Conservation (phyloP, 2,888 invertebrate genomes). For the Coecobrya sp. region DNA sequence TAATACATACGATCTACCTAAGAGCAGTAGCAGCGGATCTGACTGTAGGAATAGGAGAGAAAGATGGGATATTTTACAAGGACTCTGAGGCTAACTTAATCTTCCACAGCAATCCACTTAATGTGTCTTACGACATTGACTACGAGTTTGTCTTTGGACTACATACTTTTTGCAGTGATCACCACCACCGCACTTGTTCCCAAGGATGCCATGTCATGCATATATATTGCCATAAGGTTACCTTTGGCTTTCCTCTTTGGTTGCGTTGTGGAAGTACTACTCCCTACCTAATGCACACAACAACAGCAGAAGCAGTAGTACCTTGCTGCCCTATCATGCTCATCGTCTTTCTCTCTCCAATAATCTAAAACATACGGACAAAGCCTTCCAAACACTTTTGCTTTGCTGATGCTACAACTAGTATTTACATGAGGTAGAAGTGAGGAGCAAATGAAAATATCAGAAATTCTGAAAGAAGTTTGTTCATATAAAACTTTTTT, state of each 20-base stretch:
- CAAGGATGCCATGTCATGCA: not conserved
- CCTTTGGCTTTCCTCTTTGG: not conserved
- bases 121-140: constrained; percentile 74
- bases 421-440: not conserved
- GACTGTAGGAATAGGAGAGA: not conserved
- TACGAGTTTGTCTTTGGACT: constrained; percentile 67
- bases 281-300: not conserved
- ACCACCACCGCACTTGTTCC: constrained; percentile 26
- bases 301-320: not conserved
- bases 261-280: not conserved
- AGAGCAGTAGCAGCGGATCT: not conserved
- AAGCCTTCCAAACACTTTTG: constrained; percentile 40
- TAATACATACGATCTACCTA: not conserved
- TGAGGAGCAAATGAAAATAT: constrained; percentile 37
- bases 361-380: constrained; percentile 34
- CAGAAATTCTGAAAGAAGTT: constrained; percentile 7
- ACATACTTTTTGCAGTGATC: constrained; percentile 41
- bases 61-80: constrained; percentile 72
- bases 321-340: not conserved
- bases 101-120: constrained; percentile 77
- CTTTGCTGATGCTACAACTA: not conserved
- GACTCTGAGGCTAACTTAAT: constrained; percentile 76
- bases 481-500: constrained; percentile 13
- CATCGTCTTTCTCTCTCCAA: not conserved
- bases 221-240: constrained; percentile 20